phyloP scores from a whole-genome alignment of 1,140 invertebrate genomes.

The Listronotus oregonensis region DNA sequence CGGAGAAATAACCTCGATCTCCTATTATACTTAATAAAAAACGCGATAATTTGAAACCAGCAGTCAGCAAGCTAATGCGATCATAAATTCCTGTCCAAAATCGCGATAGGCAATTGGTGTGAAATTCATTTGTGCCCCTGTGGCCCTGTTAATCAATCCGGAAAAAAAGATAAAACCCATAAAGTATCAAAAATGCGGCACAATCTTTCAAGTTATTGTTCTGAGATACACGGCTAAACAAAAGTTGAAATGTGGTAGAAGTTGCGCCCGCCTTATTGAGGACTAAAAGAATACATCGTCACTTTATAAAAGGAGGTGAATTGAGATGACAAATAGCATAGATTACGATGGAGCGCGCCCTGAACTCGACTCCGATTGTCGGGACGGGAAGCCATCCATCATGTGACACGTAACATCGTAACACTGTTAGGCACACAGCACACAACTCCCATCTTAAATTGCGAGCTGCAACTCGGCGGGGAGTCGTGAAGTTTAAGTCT shows the following conservation, averaged over 20 bases:
- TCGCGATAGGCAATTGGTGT: constrained; percentile 51
- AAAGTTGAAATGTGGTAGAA: constrained; percentile 42
- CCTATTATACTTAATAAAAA: constrained; percentile 25
- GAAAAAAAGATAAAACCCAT: constrained; percentile 50
- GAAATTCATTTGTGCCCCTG: constrained; percentile 52
- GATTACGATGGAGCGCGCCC: constrained; percentile 48
- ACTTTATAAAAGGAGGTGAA: constrained; percentile 53
- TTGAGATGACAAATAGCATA: constrained; percentile 51
- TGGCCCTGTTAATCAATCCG: constrained; percentile 51
- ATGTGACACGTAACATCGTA: constrained; percentile 40
- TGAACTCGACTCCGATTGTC: constrained; percentile 48
- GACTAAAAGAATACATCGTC: constrained; percentile 49
- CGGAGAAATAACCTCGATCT: constrained; percentile 3
- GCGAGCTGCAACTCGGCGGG: constrained; percentile 12
- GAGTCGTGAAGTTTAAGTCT: constrained; percentile 20
- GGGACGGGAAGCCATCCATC: constrained; percentile 50
- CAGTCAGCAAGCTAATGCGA: constrained; percentile 39
- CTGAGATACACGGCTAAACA: constrained; percentile 29
- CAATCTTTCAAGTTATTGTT: constrained; percentile 1
- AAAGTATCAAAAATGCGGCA: constrained; percentile 35
- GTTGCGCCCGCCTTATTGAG: constrained; percentile 45
- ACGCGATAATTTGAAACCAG: constrained; percentile 46
- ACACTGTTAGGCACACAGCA: constrained; percentile 10
- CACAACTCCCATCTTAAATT: constrained; percentile 13
- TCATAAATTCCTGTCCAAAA: constrained; percentile 48